A percentile compares a stretch with the other conserved stretches of the same genome.
Conservation (phyloP, 2,113 vertebrate genomes). For the Nansenia antarctica region DNA sequence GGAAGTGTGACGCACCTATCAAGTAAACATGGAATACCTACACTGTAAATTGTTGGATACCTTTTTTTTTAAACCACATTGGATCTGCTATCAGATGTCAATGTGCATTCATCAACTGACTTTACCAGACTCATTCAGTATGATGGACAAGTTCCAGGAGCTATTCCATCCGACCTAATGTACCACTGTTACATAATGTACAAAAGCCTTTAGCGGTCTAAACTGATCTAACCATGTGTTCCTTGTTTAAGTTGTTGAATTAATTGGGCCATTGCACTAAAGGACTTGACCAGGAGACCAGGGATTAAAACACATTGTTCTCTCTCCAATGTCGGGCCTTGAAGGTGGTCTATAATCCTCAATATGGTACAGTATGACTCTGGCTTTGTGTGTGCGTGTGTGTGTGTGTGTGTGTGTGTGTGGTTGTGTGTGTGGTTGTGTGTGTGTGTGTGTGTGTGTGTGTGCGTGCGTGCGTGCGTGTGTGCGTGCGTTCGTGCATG, state of each 20-base stretch:
- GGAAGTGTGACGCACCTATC: background rate
- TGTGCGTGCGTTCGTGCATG: slow-evolving; percentile 17
- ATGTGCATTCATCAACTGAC: background rate
- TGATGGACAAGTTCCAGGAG: background rate
- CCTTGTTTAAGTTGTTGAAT: slow-evolving; percentile 12
- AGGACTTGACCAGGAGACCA: background rate
- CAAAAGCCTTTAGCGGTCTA: background rate
- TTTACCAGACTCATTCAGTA: background rate
- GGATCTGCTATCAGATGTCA: background rate
- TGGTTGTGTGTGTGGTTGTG: slow-evolving; percentile 15
- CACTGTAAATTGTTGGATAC: too few species aligned
- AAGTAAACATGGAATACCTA: background rate
- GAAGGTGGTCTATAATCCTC: background rate
- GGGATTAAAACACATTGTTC: background rate
- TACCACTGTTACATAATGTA: background rate
- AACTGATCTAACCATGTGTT: slow-evolving; percentile 6
- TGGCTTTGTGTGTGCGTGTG: background rate
- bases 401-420: background rate
- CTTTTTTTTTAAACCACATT: background rate
- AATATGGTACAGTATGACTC: background rate
- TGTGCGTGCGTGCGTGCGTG: background rate
- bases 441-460: too few species aligned
- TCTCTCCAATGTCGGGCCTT: background rate
- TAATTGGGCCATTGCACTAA: slow-evolving; percentile 7
- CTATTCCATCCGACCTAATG: background rate